Conservation (phyloP, 1,140 invertebrate species). For the Pectinophora gossypiella region DNA sequence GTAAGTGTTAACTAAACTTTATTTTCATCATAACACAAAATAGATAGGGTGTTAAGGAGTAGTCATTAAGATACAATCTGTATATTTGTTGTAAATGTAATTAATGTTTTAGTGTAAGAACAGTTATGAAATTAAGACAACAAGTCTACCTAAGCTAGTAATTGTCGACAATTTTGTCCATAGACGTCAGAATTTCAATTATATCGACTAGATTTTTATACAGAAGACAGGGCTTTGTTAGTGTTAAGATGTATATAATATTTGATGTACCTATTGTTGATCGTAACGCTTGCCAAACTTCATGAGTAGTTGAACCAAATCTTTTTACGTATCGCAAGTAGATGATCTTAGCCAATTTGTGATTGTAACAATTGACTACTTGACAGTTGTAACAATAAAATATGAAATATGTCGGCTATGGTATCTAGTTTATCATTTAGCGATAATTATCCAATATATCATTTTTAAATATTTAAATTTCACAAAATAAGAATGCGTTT, state of each 20-base stretch:
- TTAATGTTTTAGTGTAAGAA: conserved; percentile 1
- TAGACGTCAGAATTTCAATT: background rate
- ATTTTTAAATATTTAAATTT: too few relatives aligned
- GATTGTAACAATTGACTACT: too few relatives aligned
- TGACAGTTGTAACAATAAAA: too few relatives aligned
- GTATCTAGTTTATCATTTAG: too few relatives aligned
- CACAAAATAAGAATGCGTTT: too few relatives aligned
- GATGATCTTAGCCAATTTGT: too few relatives aligned
- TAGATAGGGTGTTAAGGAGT: background rate
- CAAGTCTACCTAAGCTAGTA: background rate
- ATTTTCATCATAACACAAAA: background rate
- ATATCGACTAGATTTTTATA: conserved; percentile 15
- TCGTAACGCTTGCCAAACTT: conserved; percentile 15
- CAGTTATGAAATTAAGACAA: background rate
- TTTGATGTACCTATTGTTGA: conserved; percentile 23
- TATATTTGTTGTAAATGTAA: conserved; percentile 54
- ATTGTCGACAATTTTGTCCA: background rate
- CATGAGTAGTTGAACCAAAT: too few relatives aligned
- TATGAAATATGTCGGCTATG: too few relatives aligned
- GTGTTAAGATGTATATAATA: conserved; percentile 31
- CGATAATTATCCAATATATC: too few relatives aligned
- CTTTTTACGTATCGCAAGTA: too few relatives aligned
- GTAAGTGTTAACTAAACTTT: conserved; percentile 32
- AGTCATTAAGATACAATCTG: conserved; percentile 13
- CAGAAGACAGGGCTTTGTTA: conserved; percentile 31